A percentile compares a stretch with the other conserved stretches of the same genome.
These are phyloP conservation scores for Myoxocephalus aenaeus DNA, from an alignment of 2,797 vertebrate genomes.

Conservation along the genomic window DNA sequence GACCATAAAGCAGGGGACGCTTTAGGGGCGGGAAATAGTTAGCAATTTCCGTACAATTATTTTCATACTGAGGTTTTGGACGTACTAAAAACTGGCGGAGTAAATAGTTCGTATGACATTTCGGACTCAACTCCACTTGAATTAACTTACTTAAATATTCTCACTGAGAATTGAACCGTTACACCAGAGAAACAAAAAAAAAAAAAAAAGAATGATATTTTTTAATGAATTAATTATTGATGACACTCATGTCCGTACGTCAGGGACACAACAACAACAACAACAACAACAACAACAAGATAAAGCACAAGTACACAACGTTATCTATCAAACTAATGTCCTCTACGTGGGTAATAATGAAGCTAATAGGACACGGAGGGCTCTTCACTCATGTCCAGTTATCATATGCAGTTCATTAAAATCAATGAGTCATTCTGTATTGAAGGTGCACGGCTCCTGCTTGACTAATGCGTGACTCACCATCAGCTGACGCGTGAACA, in stretches of 20 bases:
- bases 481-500: slow-evolving; percentile 3
- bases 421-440: slow-evolving; percentile 2
- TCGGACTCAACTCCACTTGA: background rate
- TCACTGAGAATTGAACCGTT: background rate
- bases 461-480: slow-evolving; percentile 43
- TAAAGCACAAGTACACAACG: background rate
- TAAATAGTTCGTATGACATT: background rate
- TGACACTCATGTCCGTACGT: fast-evolving
- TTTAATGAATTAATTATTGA: background rate
- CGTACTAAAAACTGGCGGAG: background rate
- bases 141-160: background rate
- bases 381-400: background rate
- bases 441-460: background rate
- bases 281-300: background rate
- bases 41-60: too few species aligned
- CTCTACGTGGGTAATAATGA: background rate
- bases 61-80: too few species aligned
- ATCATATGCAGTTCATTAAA: background rate
- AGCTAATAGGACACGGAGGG: background rate
- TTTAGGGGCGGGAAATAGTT: too few species aligned
- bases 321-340: background rate
- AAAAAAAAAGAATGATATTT: background rate
- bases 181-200: background rate
- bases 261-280: background rate
- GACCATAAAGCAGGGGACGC: too few species aligned